phyloP scores from a whole-genome alignment of 2,797 vertebrate genomes.

The Oreortyx pictus region DNA sequence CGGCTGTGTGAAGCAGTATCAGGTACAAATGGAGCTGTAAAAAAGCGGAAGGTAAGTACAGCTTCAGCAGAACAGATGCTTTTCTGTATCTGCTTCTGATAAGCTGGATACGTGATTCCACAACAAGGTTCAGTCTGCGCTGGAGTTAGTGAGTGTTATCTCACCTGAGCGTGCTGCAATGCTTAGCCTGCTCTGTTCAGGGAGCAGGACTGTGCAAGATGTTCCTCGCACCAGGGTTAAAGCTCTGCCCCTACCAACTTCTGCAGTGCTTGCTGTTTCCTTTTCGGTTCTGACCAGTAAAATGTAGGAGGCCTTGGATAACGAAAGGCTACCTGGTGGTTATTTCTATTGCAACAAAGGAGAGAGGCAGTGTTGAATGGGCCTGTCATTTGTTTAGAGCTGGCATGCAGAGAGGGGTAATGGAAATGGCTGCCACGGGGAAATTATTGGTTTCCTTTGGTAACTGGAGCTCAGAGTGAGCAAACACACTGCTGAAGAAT shows the following conservation, averaged over 20 bases:
- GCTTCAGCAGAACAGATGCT: background rate
- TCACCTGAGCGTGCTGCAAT: background rate
- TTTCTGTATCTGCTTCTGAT: background rate
- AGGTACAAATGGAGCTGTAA: slow-evolving; percentile 82
- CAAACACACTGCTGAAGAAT: background rate
- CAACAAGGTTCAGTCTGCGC: background rate
- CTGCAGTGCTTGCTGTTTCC: background rate
- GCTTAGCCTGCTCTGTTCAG: background rate
- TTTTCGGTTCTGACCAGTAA: background rate
- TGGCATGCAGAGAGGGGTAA: background rate
- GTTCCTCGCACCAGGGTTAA: background rate
- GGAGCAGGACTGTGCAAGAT: background rate
- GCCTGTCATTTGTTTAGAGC: background rate
- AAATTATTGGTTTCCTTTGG: background rate
- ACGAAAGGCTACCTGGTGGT: background rate
- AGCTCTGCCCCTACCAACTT: background rate
- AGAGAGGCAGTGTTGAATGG: background rate
- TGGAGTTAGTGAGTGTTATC: background rate
- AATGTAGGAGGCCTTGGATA: background rate
- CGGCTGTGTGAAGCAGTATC: slow-evolving; percentile 88
- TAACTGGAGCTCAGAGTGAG: background rate
- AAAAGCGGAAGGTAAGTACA: slow-evolving; percentile 87
- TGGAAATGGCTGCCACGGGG: background rate
- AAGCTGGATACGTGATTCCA: background rate
- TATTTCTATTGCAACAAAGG: background rate